These are phyloP conservation scores for Drosophila bocki DNA, from an alignment of 1,140 invertebrate genomes.

Conservation along the genomic window DNA sequence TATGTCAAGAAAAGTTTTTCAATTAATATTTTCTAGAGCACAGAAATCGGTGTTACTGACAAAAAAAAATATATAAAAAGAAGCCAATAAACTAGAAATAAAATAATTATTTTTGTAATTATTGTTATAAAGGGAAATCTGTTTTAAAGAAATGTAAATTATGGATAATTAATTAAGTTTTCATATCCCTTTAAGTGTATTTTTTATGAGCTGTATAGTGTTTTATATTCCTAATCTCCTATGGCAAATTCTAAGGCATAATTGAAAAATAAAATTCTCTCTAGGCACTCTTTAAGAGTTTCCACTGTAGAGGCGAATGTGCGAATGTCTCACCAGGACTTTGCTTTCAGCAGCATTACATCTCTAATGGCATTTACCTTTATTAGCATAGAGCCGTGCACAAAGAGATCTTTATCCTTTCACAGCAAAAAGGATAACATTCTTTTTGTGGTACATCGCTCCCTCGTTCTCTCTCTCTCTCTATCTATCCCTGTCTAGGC, in stretches of 20 bases:
- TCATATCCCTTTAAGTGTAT: no score
- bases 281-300: background rate
- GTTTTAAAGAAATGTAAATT: no score
- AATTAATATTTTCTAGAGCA: background rate
- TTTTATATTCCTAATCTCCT: no score
- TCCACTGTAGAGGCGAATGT: conserved; percentile 9
- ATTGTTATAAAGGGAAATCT: no score
- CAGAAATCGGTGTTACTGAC: background rate
- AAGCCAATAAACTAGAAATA: no score
- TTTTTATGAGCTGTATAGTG: no score
- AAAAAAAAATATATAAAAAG: background rate
- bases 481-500: background rate
- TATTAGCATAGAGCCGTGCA: conserved; percentile 40
- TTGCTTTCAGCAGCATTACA: conserved; percentile 31
- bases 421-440: conserved; percentile 11
- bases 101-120: no score
- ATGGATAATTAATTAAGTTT: no score
- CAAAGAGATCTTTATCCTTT: conserved; percentile 39
- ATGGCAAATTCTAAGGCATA: no score
- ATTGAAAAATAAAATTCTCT: no score
- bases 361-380: conserved; percentile 62
- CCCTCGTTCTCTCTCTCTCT: no score
- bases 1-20: background rate
- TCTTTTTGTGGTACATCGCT: conserved; percentile 26
- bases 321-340: conserved; percentile 2